phyloP scores from a whole-genome alignment of 2,113 vertebrate species.

The Aleadryas rufinucha region DNA sequence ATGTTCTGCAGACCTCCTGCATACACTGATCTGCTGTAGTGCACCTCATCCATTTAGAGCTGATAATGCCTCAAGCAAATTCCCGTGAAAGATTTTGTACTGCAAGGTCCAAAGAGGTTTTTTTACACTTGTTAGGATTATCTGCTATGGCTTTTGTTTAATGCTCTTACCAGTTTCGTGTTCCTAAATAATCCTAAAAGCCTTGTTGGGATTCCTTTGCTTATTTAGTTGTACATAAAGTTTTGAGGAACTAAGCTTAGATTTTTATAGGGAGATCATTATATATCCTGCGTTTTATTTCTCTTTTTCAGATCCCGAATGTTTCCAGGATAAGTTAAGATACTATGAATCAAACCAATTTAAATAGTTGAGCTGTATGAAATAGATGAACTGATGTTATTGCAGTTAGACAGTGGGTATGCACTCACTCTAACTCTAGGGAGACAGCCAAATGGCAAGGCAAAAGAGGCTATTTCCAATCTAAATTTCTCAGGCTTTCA shows the following conservation, averaged over 20 bases:
- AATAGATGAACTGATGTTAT: background rate
- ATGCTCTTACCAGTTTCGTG: background rate
- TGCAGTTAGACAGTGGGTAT: background rate
- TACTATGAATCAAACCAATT: background rate
- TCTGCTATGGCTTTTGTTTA: background rate
- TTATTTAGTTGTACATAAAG: background rate
- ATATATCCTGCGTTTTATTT: background rate
- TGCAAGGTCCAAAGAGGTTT: background rate
- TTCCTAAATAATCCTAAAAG: background rate
- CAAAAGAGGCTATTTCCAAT: background rate
- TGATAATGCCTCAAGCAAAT: background rate
- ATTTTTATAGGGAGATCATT: background rate
- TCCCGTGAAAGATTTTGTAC: background rate
- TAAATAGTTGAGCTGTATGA: background rate
- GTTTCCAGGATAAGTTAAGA: background rate
- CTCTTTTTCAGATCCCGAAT: background rate
- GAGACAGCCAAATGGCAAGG: background rate
- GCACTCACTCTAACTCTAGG: background rate
- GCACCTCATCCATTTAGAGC: background rate
- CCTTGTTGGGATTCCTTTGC: background rate
- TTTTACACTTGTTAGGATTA: background rate
- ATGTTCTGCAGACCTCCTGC: background rate
- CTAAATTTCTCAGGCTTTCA: background rate
- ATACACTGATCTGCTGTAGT: background rate
- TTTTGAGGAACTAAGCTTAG: background rate